These are phyloP conservation scores for Tetanocera ferruginea DNA, from an alignment of 2,888 invertebrate genomes.

Conservation along the genomic window DNA sequence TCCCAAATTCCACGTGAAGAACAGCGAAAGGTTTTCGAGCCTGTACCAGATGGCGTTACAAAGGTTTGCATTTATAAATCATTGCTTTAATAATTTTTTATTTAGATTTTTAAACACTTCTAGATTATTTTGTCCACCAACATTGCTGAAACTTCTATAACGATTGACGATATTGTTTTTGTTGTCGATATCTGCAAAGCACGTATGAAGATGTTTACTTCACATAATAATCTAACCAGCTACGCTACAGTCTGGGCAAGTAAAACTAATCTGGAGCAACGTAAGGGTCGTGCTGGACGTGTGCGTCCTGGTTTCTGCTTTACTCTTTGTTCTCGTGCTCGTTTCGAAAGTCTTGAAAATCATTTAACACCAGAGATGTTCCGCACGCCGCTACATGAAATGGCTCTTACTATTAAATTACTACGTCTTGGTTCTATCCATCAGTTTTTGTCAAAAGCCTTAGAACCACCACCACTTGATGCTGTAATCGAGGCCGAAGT, in stretches of 20 bases:
- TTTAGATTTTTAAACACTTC: constrained; percentile 46
- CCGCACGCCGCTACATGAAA: constrained; percentile 94
- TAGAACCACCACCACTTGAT: constrained; percentile 97
- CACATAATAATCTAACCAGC: constrained; percentile 98
- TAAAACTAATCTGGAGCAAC: constrained; percentile 92
- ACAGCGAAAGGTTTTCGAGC: constrained; percentile 92
- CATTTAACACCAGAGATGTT: constrained; percentile 98
- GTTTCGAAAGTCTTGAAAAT: constrained; percentile 82
- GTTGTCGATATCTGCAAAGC: constrained; percentile 98
- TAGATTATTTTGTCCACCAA: constrained; percentile 97
- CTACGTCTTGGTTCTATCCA: constrained; percentile 92
- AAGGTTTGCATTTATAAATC: constrained; percentile 74
- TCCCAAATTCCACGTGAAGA: constrained; percentile 97
- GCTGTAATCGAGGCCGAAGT: constrained; percentile 98
- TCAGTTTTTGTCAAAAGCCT: constrained; percentile 93
- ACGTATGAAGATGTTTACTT: constrained; percentile 97
- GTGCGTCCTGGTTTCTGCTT: constrained; percentile 95
- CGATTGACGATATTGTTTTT: constrained; percentile 98
- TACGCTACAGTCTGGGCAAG: constrained; percentile 98
- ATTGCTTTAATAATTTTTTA: neutral
- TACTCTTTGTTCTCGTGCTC: constrained; percentile 86
- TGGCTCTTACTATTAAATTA: constrained; percentile 89
- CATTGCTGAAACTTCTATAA: constrained; percentile 98
- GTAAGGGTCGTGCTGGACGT: constrained; percentile 90
- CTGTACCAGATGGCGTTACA: constrained; percentile 85